These are phyloP conservation scores for Caradrina kadenii DNA, from an alignment of 2,888 invertebrate species.

Conservation along the genomic window DNA sequence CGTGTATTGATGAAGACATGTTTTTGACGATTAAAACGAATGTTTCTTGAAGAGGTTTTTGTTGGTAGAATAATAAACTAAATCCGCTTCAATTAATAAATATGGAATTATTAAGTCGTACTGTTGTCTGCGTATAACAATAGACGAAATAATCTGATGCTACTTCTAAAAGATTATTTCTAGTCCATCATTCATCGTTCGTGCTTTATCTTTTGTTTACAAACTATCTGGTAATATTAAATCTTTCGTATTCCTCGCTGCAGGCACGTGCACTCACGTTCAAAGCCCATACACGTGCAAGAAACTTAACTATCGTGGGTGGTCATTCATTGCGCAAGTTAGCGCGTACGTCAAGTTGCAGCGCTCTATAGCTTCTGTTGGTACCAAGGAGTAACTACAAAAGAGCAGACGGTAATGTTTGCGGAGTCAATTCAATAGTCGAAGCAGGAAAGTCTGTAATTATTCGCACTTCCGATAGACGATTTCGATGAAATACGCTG, in stretches of 20 bases:
- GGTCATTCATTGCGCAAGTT: constrained; percentile 60
- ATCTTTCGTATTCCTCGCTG: background rate
- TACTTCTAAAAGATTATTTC: constrained; percentile 14
- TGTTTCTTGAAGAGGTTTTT: background rate
- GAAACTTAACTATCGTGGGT: constrained; percentile 54
- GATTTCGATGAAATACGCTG: background rate
- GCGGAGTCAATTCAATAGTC: background rate
- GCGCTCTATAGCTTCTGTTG: constrained; percentile 30
- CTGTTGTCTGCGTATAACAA: no score
- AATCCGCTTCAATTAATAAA: no score
- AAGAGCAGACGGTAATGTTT: constrained; percentile 3
- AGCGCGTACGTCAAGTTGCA: constrained; percentile 29
- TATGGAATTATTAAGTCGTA: no score
- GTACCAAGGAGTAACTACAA: constrained; percentile 3
- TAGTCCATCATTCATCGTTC: background rate
- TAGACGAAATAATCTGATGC: background rate
- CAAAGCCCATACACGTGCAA: constrained; percentile 30
- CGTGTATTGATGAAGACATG: constrained; percentile 9
- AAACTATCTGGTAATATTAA: constrained; percentile 16
- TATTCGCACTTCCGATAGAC: background rate
- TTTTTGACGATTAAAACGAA: constrained; percentile 24
- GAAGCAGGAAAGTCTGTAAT: background rate
- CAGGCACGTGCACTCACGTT: constrained; percentile 22
- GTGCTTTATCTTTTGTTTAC: constrained; percentile 30
- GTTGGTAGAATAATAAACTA: background rate